These are phyloP conservation scores for Siderastrea radians DNA, from an alignment of 92 coral and sea anemone genomes.

Conservation along the genomic window DNA sequence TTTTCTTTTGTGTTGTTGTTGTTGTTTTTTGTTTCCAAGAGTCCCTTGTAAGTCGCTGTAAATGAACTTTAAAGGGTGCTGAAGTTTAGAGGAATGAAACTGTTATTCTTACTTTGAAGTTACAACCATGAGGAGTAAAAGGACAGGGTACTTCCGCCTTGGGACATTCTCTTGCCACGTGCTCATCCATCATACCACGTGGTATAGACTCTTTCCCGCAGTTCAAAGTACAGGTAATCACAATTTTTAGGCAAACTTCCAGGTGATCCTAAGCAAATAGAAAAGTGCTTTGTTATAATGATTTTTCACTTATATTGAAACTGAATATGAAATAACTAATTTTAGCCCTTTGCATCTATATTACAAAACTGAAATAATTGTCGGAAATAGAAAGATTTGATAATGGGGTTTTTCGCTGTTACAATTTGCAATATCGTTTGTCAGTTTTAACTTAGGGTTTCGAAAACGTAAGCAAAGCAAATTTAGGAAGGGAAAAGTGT, in stretches of 20 bases:
- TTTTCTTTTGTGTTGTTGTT: no score
- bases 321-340: background rate
- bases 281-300: background rate
- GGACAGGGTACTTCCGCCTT: conserved; percentile 50
- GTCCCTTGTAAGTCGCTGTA: no score
- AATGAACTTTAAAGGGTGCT: no score
- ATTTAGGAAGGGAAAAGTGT: background rate
- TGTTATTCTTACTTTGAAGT: conserved; percentile 50
- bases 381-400: background rate
- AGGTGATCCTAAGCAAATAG: conserved; percentile 29
- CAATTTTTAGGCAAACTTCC: conserved; percentile 43
- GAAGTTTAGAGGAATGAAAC: no score
- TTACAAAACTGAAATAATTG: no score
- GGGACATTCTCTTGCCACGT: conserved; percentile 65
- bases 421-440: background rate
- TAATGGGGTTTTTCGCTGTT: background rate
- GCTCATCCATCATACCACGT: conserved; percentile 63
- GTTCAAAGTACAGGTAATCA: conserved; percentile 36
- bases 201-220: conserved; percentile 67
- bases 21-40: no score
- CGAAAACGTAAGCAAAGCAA: no score
- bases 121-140: conserved; percentile 45
- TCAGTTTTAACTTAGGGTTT: no score
- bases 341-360: background rate
- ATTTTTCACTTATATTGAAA: background rate